Evolutionary conservation across 2,797 vertebrate species (phyloP).

Genomic region (Manis pentadactyla): DNA sequence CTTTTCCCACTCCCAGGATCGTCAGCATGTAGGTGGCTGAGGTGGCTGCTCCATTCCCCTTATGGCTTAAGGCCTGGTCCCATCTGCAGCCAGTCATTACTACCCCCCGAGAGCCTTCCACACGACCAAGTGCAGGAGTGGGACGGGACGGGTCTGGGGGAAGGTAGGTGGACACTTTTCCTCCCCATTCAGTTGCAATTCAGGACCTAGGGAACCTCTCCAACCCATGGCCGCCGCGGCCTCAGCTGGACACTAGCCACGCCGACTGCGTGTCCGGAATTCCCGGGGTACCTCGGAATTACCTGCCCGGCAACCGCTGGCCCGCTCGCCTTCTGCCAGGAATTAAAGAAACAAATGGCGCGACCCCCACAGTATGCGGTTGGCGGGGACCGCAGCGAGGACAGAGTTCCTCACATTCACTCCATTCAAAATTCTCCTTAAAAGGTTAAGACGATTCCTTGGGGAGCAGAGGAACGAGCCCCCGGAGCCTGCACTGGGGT

Average conservation of each 20-base stretch:
- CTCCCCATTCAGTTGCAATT: neutral
- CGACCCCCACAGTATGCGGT: slow-evolving; percentile 40
- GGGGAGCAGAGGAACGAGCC: neutral
- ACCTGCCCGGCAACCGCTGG: slow-evolving; percentile 81
- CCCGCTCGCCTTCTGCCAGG: slow-evolving; percentile 61
- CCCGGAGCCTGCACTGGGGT: slow-evolving; percentile 49
- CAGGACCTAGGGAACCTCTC: neutral
- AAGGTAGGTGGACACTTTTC: neutral
- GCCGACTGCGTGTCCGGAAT: slow-evolving; percentile 34
- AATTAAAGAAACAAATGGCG: slow-evolving; percentile 53
- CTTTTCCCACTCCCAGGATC: neutral
- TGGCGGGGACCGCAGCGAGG: neutral
- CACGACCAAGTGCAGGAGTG: neutral
- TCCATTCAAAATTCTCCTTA: slow-evolving; percentile 22
- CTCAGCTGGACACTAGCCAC: neutral
- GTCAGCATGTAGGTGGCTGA: neutral
- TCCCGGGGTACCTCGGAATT: slow-evolving; percentile 74
- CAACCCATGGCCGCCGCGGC: neutral
- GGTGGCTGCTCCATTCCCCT: neutral
- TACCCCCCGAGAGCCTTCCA: neutral
- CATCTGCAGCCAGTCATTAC: neutral
- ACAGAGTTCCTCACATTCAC: neutral
- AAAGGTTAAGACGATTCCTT: slow-evolving; percentile 15
- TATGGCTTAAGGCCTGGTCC: slow-evolving; percentile 4
- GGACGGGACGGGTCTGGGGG: neutral